phyloP scores from a whole-genome alignment of 2,113 vertebrate species.

The Gadus macrocephalus region DNA sequence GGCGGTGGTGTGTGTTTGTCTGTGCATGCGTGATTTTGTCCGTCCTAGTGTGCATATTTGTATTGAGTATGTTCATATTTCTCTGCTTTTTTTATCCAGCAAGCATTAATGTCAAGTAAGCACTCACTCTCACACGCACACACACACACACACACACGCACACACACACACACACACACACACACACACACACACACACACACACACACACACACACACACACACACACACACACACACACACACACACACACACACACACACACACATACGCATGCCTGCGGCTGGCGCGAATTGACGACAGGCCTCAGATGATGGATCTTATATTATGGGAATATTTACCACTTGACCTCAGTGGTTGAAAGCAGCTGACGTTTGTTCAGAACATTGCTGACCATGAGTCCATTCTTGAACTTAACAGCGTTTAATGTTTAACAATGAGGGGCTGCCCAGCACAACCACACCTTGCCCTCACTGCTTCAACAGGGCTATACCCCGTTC shows the following conservation, averaged over 20 bases:
- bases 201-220: slow-evolving; percentile 22
- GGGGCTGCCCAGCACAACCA: background rate
- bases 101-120: too few relatives aligned
- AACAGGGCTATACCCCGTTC: too few relatives aligned
- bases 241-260: slow-evolving; percentile 23
- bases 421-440: background rate
- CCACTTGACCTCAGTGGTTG: too few relatives aligned
- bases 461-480: too few relatives aligned
- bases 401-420: too few relatives aligned
- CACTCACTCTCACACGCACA: slow-evolving; percentile 20
- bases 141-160: background rate
- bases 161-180: too few relatives aligned
- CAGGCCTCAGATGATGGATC: background rate
- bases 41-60: slow-evolving; percentile 10
- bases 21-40: background rate
- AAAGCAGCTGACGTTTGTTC: too few relatives aligned
- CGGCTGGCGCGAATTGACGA: background rate
- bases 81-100: too few relatives aligned
- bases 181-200: slow-evolving; percentile 5
- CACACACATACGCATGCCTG: slow-evolving; percentile 22
- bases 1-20: slow-evolving; percentile 4
- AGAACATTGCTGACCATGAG: too few relatives aligned
- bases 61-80: background rate
- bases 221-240: slow-evolving; percentile 29
- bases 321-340: too few relatives aligned